Conservation (phyloP, 2,888 invertebrate genomes). For the Automeris io region DNA sequence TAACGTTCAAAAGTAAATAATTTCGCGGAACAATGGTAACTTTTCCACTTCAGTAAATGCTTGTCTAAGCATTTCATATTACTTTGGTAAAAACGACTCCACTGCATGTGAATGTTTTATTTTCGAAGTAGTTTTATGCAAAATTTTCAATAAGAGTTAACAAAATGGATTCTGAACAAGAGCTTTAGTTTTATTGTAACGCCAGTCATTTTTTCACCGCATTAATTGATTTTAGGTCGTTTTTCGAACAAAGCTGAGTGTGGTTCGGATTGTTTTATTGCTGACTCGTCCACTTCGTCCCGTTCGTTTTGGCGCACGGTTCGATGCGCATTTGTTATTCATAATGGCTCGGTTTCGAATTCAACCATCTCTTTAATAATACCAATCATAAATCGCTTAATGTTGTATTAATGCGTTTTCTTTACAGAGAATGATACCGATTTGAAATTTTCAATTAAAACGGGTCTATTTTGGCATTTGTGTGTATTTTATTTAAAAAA, state of each 20-base stretch:
- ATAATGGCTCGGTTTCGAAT: slow-evolving; percentile 15
- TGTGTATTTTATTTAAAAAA: background rate
- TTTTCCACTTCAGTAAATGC: no score
- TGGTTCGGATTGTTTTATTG: background rate
- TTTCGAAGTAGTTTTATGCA: no score
- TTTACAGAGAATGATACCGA: background rate
- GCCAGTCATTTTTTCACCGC: background rate
- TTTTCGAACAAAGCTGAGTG: background rate
- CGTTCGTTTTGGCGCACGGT: slow-evolving; percentile 17
- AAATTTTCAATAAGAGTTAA: no score
- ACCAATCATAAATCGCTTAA: background rate
- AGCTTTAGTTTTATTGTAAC: background rate
- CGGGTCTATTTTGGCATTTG: background rate
- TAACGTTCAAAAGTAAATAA: no score
- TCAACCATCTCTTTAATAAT: background rate
- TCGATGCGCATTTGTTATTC: slow-evolving; percentile 1
- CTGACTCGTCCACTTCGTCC: background rate
- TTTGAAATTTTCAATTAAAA: background rate
- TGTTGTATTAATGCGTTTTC: background rate
- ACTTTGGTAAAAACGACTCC: no score
- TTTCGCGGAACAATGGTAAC: no score
- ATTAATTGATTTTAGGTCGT: background rate
- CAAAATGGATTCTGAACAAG: no score
- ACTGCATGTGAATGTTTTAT: no score
- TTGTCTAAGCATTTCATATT: no score